Percentiles rank a stretch among this genome's conserved stretches.
Evolutionary conservation across 2,797 vertebrate genomes (phyloP).

Genomic region (Lithobates sylvaticus): DNA sequence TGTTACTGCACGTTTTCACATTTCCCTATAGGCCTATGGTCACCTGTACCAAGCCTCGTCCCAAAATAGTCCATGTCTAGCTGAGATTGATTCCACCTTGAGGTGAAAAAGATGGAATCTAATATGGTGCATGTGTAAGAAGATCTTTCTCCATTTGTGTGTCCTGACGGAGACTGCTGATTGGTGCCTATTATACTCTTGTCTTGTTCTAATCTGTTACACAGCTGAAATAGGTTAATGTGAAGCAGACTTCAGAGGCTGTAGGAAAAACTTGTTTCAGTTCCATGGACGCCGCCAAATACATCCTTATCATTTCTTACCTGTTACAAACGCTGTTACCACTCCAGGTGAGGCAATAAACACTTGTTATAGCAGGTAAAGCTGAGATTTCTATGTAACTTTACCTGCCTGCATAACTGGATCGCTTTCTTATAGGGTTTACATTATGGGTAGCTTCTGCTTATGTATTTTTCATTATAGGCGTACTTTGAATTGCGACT

Average conservation of each 20-base stretch:
- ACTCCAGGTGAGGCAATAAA: slow-evolving; percentile 21
- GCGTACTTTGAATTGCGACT: too few species aligned
- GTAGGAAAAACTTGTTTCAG: not conserved
- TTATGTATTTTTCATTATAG: too few species aligned
- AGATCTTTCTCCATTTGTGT: not conserved
- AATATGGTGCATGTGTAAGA: slow-evolving; percentile 15
- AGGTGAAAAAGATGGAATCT: slow-evolving; percentile 1
- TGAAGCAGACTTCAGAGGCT: slow-evolving; percentile 10
- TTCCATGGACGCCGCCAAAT: slow-evolving; percentile 22
- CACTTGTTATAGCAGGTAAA: too few species aligned
- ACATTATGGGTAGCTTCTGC: too few species aligned
- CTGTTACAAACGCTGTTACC: too few species aligned
- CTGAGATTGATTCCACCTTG: not conserved
- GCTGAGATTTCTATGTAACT: too few species aligned
- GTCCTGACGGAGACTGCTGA: not conserved
- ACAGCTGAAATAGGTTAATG: slow-evolving; percentile 38
- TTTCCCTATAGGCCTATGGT: too few species aligned
- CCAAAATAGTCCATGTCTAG: not conserved
- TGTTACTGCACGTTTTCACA: too few species aligned
- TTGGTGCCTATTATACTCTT: slow-evolving; percentile 21
- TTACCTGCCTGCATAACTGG: too few species aligned
- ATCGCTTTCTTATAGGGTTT: too few species aligned
- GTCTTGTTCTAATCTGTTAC: slow-evolving; percentile 3
- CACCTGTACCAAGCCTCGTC: not conserved
- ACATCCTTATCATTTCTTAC: not conserved